Conservation (phyloP, 2,797 vertebrate genomes). For the Sebastes vulpes region DNA sequence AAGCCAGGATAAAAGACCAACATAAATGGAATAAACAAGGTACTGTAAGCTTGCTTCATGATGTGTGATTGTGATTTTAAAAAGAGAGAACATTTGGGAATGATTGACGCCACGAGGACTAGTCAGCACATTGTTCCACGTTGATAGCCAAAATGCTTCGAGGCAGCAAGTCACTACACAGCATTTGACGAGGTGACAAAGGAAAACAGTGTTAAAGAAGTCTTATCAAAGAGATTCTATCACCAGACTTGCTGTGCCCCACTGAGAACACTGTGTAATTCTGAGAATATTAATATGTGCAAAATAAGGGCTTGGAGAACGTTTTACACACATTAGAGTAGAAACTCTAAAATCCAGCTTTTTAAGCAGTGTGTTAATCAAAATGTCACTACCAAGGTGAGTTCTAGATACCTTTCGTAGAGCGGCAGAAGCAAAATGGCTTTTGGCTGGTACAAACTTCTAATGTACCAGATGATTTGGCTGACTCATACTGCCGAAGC, state of each 20-base stretch:
- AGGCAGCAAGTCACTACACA: slow-evolving; percentile 19
- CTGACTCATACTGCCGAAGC: neutral
- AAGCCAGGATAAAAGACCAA: slow-evolving; percentile 1
- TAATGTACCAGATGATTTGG: neutral
- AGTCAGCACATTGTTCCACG: slow-evolving; percentile 4
- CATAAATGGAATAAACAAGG: slow-evolving; percentile 7
- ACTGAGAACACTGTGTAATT: slow-evolving; percentile 25
- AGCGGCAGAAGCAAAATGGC: neutral
- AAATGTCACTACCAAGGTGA: neutral
- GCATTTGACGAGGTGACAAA: slow-evolving; percentile 28
- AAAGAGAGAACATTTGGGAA: neutral
- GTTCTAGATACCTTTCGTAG: neutral
- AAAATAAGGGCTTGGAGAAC: slow-evolving; percentile 8
- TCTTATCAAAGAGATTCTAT: slow-evolving; percentile 37
- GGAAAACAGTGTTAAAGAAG: slow-evolving; percentile 9
- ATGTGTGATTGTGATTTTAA: neutral
- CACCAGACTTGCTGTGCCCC: slow-evolving; percentile 1
- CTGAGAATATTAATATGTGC: slow-evolving; percentile 18
- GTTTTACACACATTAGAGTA: neutral
- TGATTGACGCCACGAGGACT: slow-evolving; percentile 5
- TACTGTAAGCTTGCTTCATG: neutral
- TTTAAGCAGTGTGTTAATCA: neutral
- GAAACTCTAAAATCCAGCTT: neutral
- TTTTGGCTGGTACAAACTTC: neutral
- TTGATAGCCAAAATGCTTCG: slow-evolving; percentile 28